Conservation (phyloP, 2,888 invertebrate genomes). For the Germaria angustata region DNA sequence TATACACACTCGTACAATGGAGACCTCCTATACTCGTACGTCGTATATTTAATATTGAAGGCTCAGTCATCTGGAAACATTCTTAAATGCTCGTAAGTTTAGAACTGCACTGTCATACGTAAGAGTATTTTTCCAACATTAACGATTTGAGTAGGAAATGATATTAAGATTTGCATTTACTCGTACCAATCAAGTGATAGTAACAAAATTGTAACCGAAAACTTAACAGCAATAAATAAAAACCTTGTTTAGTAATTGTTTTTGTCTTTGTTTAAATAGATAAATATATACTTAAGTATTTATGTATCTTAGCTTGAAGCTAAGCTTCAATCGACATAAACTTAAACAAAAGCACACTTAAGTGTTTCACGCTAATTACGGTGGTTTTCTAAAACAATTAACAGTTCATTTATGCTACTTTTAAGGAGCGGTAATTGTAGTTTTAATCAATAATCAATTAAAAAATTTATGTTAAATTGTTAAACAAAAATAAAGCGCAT, state of each 20-base stretch:
- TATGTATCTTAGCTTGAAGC: slow-evolving; percentile 51
- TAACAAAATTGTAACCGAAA: slow-evolving; percentile 16
- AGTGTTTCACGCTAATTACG: slow-evolving; percentile 16
- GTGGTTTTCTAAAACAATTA: slow-evolving; percentile 34
- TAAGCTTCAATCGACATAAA: not conserved
- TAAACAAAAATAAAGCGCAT: not conserved
- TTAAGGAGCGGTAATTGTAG: slow-evolving; percentile 14
- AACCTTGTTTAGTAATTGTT: not conserved
- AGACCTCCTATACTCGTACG: not conserved
- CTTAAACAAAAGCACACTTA: not conserved
- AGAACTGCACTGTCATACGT: not conserved
- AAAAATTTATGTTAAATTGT: not conserved
- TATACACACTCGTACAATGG: not conserved
- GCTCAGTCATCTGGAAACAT: slow-evolving; percentile 65
- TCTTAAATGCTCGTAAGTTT: slow-evolving; percentile 25
- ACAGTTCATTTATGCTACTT: slow-evolving; percentile 31
- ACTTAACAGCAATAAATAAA: slow-evolving; percentile 17
- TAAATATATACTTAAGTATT: not conserved
- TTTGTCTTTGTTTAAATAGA: not conserved
- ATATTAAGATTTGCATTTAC: slow-evolving; percentile 18
- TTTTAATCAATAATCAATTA: not conserved
- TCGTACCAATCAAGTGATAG: not conserved
- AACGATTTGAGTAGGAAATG: slow-evolving; percentile 30
- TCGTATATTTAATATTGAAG: slow-evolving; percentile 41
- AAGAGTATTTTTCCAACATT: not conserved